Conservation (phyloP, 2,113 vertebrate genomes). For the Platycercus adscitus region DNA sequence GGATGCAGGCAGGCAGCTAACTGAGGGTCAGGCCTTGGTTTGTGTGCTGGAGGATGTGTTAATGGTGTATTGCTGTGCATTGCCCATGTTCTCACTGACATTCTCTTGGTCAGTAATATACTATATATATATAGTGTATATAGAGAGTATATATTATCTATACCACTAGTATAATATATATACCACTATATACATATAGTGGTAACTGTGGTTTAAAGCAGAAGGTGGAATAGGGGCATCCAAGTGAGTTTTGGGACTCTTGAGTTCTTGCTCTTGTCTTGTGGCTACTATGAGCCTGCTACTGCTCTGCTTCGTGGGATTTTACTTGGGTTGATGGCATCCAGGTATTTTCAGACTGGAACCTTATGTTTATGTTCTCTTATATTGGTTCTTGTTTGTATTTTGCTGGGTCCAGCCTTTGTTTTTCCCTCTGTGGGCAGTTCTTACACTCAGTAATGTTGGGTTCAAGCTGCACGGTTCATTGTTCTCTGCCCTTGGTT, state of each 20-base stretch:
- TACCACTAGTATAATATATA: not conserved
- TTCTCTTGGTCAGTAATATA: not conserved
- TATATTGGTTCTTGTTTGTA: not conserved
- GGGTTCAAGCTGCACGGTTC: not conserved
- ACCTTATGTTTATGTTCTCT: not conserved
- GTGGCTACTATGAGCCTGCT: not conserved
- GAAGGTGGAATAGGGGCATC: not conserved
- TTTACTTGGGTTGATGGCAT: not conserved
- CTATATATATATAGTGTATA: not conserved
- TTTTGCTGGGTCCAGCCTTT: not conserved
- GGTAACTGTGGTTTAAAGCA: not conserved
- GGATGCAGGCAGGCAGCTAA: not conserved
- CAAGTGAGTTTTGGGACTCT: not conserved
- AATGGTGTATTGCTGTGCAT: fast-evolving
- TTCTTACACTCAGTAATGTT: fast-evolving
- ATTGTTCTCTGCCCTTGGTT: not conserved
- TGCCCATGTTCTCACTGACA: fast-evolving
- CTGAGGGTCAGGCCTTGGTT: not conserved
- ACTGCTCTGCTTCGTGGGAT: not conserved
- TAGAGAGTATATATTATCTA: not conserved
- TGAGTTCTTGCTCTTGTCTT: not conserved
- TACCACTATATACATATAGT: not conserved
- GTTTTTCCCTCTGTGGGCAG: not conserved
- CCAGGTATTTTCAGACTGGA: not conserved
- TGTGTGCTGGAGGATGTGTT: not conserved